Percentiles rank a stretch among this genome's conserved stretches.
Conservation (phyloP, 2,113 vertebrate genomes). For the Pyrgilauda ruficollis region DNA sequence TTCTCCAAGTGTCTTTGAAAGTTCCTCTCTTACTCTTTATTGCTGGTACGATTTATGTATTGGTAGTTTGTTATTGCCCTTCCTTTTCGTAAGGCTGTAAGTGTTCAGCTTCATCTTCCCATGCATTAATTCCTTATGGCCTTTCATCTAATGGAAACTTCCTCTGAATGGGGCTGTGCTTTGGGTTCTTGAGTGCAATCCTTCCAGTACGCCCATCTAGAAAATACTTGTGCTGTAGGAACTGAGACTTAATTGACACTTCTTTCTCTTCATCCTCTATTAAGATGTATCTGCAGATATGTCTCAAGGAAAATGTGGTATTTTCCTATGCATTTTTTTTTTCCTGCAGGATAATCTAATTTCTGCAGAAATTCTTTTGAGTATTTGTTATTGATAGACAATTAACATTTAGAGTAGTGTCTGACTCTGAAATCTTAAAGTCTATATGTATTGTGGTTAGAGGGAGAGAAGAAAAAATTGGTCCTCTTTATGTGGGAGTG, state of each 20-base stretch:
- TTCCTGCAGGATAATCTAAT: not conserved
- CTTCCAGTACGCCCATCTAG: not conserved
- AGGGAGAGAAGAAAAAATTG: not conserved
- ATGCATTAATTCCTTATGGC: not conserved
- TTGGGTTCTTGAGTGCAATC: not conserved
- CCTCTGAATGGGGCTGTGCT: not conserved
- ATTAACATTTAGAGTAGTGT: not conserved
- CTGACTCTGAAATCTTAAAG: not conserved
- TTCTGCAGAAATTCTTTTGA: not conserved
- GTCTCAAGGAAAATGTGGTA: not conserved
- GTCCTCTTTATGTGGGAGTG: not conserved
- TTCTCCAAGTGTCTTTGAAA: not conserved
- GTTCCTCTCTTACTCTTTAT: not conserved
- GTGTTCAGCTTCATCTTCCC: not conserved
- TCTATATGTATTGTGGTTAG: not conserved
- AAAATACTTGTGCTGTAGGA: not conserved
- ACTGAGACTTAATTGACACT: not conserved
- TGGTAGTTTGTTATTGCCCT: not conserved
- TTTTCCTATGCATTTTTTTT: not conserved
- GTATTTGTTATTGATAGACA: not conserved
- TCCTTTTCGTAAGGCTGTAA: not conserved
- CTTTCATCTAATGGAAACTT: not conserved
- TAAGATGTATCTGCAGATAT: not conserved
- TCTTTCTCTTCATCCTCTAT: not conserved
- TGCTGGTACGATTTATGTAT: not conserved